These are phyloP conservation scores for Onychorhynchus coronatus DNA, from an alignment of 2,113 vertebrate genomes.

Conservation along the genomic window DNA sequence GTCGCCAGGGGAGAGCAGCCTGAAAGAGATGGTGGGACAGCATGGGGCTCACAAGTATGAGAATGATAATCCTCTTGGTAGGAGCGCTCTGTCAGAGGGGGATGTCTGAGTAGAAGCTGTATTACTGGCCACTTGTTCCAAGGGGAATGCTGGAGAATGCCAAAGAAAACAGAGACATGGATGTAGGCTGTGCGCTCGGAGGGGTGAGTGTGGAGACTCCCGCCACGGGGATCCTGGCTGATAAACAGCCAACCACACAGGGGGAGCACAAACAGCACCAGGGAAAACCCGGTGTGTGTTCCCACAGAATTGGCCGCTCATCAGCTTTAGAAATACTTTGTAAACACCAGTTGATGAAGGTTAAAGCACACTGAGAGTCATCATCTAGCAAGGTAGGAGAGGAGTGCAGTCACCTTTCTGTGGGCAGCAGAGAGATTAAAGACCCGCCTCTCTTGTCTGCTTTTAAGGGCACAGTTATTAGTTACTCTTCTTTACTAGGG, in stretches of 20 bases:
- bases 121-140: neutral
- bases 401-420: neutral
- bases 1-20: neutral
- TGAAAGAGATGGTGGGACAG: neutral
- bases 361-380: neutral
- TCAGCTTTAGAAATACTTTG: neutral
- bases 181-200: neutral
- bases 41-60: neutral
- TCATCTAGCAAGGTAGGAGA: neutral
- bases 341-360: neutral
- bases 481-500: neutral
- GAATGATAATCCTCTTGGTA: slow-evolving; percentile 2
- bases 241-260: neutral
- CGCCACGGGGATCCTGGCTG: rapidly evolving
- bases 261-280: neutral
- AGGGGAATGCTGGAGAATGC: neutral
- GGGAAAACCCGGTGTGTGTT: neutral
- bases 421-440: neutral
- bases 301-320: neutral
- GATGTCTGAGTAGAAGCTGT: neutral
- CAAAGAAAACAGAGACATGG: neutral
- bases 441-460: neutral
- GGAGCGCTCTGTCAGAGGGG: neutral
- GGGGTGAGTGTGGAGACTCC: neutral
- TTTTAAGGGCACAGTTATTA: neutral